Base-by-base conservation (phyloP, 2,797 vertebrate species). In the Periophthalmus magnuspinnatus region DNA sequence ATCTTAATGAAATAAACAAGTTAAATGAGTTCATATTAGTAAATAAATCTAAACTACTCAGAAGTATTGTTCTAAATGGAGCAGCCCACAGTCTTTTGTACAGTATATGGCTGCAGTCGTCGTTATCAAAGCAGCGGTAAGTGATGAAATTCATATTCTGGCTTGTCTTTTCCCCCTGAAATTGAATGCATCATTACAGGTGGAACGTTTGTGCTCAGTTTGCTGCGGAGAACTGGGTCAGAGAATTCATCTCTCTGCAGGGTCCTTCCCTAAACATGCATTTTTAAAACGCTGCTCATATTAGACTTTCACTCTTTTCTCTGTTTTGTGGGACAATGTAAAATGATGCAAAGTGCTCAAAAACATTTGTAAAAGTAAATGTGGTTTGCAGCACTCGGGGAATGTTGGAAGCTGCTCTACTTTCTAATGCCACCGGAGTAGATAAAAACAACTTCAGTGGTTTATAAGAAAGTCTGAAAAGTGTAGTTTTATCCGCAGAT, bases 111-210 rank as follows among this genome's bases (percentile, higher is more conserved):
- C 24, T 28, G 11, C 24, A 22, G 9, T n/a, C 5, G 3, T 79
- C 5, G 24, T 69, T 68, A 69, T 62, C 45, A 3, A 14, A 32
- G 34, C 34, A 68, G 60, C 38, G 13, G 13, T 3, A 69, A 36
- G 57, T 47, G 74, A 59, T 6, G 17, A 56, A n/a, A 70, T 68
- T 33, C 61, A 19, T 50, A 54, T 55, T 65, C 38, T 19, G 19
- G 28, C 38, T 71, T 52, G 1, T 14, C 59, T 45, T 77, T 79
- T 50, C 67, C 34, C 34, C 52, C 22, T 52, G 47, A 54, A 36
- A 28, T n/a, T 64, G 47, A 68, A 45, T 67, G n/a, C n/a, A 52
- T 60, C 50, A 24, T 41, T 76, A 66, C 58, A 80, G 58, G 76
- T 71, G 69, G 62, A 57, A 33, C 28, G 17, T 45, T 65, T 65